These are phyloP conservation scores for Hemaris fuciformis DNA, from an alignment of 2,888 invertebrate genomes.

Conservation along the genomic window DNA sequence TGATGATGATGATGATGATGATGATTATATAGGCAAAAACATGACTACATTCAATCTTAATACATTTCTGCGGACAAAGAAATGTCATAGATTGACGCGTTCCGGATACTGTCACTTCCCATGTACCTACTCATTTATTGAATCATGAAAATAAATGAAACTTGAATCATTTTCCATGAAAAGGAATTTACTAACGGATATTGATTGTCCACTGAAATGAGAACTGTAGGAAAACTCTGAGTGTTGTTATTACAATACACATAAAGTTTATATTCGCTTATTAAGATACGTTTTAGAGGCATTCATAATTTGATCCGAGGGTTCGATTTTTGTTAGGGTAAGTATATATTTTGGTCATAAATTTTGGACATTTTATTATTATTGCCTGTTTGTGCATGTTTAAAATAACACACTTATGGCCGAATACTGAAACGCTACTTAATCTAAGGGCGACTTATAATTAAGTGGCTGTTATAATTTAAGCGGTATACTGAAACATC, in stretches of 20 bases:
- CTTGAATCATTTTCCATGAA: conserved; percentile 1
- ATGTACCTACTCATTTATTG: background rate
- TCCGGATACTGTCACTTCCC: background rate
- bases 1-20: too few species aligned
- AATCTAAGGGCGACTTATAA: too few species aligned
- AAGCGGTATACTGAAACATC: too few species aligned
- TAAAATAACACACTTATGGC: too few species aligned
- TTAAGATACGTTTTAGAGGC: background rate
- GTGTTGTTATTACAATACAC: background rate
- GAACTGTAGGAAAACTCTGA: background rate
- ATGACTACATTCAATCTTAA: too few species aligned
- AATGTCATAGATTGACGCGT: too few species aligned
- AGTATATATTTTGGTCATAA: background rate
- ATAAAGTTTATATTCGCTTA: background rate
- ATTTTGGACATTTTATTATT: too few species aligned
- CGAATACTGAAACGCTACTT: too few species aligned
- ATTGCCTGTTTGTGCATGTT: too few species aligned
- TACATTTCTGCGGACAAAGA: too few species aligned
- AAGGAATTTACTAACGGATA: background rate
- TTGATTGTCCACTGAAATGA: background rate
- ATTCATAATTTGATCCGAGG: background rate
- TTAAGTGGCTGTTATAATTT: too few species aligned
- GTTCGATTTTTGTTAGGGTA: background rate
- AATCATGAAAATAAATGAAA: conserved; percentile 7
- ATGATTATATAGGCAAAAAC: too few species aligned